These are phyloP conservation scores for Ameiurus melas DNA, from an alignment of 2,113 vertebrate genomes.

Conservation along the genomic window DNA sequence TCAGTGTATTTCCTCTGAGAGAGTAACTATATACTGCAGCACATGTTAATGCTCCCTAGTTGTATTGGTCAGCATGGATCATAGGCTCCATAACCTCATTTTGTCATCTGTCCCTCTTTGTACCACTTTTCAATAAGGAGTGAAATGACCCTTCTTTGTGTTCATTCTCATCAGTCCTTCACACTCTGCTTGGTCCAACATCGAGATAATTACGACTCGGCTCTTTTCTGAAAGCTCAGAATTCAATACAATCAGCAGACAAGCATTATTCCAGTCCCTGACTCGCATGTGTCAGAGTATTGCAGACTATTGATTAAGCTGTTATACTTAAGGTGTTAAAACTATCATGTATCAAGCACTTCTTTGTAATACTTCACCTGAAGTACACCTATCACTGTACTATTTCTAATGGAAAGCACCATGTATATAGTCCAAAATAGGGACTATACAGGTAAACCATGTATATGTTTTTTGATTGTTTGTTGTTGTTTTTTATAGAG, in stretches of 20 bases:
- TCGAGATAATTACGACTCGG: constrained; percentile 72
- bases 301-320: constrained; percentile 64
- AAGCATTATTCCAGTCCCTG: constrained; percentile 67
- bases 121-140: constrained; percentile 24
- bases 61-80: constrained; percentile 8
- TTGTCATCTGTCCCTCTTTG: not conserved
- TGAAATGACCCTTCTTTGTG: constrained; percentile 49
- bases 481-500: not conserved
- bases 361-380: not conserved
- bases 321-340: constrained; percentile 58
- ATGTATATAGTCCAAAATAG: not conserved
- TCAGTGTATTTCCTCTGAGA: not conserved
- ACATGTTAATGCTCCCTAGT: not conserved
- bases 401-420: not conserved
- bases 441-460: not conserved
- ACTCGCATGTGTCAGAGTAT: constrained; percentile 64
- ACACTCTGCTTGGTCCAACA: constrained; percentile 59
- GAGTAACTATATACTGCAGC: not conserved
- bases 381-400: not conserved
- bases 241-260: constrained; percentile 64
- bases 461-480: not conserved
- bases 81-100: not conserved
- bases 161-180: constrained; percentile 66
- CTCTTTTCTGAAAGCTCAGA: constrained; percentile 64
- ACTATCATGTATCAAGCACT: not conserved